phyloP scores from a whole-genome alignment of 2,888 invertebrate species.

The Erpobdella octoculata region DNA sequence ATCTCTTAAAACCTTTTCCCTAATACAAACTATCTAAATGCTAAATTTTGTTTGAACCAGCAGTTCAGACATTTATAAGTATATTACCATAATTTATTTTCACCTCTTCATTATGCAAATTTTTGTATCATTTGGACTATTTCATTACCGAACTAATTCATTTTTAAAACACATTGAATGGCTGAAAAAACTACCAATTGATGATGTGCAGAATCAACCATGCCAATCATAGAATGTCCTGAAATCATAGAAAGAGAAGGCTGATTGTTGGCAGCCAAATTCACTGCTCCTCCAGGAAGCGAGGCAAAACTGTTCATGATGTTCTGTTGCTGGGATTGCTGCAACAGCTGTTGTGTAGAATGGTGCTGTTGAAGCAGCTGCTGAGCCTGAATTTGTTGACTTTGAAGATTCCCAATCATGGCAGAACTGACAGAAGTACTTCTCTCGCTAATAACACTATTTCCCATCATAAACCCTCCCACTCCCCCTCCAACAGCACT shows the following conservation, averaged over 20 bases:
- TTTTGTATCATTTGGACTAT: neutral
- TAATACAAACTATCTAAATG: too few species aligned
- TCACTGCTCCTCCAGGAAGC: neutral
- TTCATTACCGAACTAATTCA: too few species aligned
- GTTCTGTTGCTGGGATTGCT: neutral
- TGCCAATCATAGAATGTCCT: neutral
- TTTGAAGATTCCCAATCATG: neutral
- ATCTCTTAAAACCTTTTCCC: too few species aligned
- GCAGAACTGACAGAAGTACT: neutral
- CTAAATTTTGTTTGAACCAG: too few species aligned
- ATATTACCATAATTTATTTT: too few species aligned
- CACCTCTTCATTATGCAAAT: too few species aligned
- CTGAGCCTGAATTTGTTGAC: neutral
- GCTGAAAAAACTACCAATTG: neutral
- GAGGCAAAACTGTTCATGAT: neutral
- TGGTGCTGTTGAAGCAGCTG: constrained; percentile 6
- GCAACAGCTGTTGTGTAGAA: neutral
- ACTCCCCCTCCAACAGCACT: neutral
- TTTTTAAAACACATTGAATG: neutral
- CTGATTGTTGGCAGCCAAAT: neutral
- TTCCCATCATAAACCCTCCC: neutral
- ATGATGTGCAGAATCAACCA: neutral
- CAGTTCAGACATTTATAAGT: too few species aligned
- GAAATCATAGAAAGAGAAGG: neutral
- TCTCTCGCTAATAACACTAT: neutral